These are phyloP conservation scores for Coregonus suidteri DNA, from an alignment of 2,797 vertebrate genomes.

Conservation along the genomic window DNA sequence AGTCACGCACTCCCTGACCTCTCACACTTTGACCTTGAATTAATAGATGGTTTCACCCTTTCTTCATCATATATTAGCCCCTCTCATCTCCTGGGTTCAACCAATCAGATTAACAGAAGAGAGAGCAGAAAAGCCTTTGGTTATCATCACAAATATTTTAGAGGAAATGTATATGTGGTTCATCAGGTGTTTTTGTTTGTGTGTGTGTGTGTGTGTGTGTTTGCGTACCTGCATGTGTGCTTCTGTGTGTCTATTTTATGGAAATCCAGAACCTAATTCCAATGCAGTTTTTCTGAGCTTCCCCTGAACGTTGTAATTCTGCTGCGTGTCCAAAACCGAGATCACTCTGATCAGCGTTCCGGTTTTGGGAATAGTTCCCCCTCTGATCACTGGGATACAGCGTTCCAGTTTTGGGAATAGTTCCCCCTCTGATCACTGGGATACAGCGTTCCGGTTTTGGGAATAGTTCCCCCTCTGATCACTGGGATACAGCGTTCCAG, in stretches of 20 bases:
- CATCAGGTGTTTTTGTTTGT: too few relatives aligned
- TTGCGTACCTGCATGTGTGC: too few relatives aligned
- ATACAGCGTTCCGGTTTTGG: neutral
- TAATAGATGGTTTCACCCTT: too few relatives aligned
- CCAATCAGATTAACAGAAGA: neutral
- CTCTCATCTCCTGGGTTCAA: neutral
- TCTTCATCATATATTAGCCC: neutral
- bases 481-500: neutral
- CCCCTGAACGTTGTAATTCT: neutral
- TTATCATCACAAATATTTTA: too few relatives aligned
- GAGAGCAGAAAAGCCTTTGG: too few relatives aligned
- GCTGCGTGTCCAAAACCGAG: neutral
- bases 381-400: neutral
- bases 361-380: slow-evolving; percentile 7
- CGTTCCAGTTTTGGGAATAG: slow-evolving; percentile 5
- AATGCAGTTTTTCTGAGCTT: neutral
- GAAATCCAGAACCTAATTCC: neutral
- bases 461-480: neutral
- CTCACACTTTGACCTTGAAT: too few relatives aligned
- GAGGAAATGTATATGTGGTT: too few relatives aligned
- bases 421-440: neutral
- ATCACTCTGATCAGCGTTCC: slow-evolving; percentile 1
- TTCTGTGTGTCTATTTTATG: neutral
- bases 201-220: neutral
- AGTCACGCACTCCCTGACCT: too few relatives aligned